These are phyloP conservation scores for Istiophorus platypterus DNA, from an alignment of 2,113 vertebrate genomes.

Conservation along the genomic window DNA sequence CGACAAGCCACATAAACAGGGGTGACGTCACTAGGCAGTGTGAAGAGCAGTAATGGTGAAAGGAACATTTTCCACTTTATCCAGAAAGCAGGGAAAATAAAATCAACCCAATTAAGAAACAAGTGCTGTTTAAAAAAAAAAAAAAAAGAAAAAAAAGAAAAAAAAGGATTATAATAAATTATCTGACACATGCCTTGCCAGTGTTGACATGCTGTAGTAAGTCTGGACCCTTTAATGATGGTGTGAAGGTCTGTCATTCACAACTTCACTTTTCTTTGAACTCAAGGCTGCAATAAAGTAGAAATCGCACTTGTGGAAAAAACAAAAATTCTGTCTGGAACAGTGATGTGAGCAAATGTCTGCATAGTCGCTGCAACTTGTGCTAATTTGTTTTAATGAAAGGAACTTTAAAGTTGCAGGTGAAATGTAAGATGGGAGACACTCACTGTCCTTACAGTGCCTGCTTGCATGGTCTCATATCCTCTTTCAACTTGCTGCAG, in stretches of 20 bases:
- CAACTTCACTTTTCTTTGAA: conserved; percentile 66
- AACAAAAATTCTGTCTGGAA: conserved; percentile 7
- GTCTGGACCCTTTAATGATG: conserved; percentile 60
- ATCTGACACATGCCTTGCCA: conserved; percentile 56
- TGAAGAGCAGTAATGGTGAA: conserved; percentile 40
- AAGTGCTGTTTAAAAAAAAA: too few species aligned
- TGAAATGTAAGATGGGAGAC: conserved; percentile 16
- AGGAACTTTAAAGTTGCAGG: conserved; percentile 36
- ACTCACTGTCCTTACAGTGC: not conserved
- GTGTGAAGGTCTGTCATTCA: conserved; percentile 63
- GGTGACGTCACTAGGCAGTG: conserved; percentile 66
- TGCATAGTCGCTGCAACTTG: conserved; percentile 3
- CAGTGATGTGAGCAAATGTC: conserved; percentile 31
- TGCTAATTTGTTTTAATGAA: conserved; percentile 38
- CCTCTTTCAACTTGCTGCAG: conserved; percentile 43
- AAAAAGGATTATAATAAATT: conserved; percentile 50
- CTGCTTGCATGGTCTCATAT: conserved; percentile 28
- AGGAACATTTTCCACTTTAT: conserved; percentile 65
- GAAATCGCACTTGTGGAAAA: conserved; percentile 52
- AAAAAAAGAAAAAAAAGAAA: conserved; percentile 23
- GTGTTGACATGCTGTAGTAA: conserved; percentile 68
- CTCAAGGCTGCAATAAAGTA: conserved; percentile 55
- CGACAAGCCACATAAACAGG: conserved; percentile 73
- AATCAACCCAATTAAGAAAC: conserved; percentile 58
- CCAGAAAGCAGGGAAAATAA: not conserved